A percentile compares a stretch with the other conserved stretches of the same genome.
These are phyloP conservation scores for Orthosia gracilis DNA, from an alignment of 2,888 invertebrate species.

Conservation along the genomic window DNA sequence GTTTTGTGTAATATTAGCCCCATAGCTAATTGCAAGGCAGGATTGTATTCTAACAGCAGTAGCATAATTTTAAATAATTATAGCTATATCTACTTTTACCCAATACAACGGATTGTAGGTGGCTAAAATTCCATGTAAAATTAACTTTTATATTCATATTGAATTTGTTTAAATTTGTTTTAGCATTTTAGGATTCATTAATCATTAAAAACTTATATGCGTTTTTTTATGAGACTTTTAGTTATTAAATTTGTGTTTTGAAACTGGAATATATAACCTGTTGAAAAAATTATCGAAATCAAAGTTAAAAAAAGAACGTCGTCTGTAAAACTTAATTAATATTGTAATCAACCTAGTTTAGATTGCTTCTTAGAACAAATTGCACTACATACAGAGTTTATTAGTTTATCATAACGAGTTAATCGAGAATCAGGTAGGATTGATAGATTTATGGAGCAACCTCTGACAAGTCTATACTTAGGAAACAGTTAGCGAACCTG, in stretches of 20 bases:
- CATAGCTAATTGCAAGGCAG: not conserved
- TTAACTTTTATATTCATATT: not conserved
- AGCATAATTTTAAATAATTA: not conserved
- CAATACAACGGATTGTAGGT: not conserved
- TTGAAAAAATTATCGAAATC: no score
- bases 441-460: constrained; percentile 41
- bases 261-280: not conserved
- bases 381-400: constrained; percentile 21
- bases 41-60: not conserved
- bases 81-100: not conserved
- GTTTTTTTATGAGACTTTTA: not conserved
- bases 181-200: not conserved
- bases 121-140: not conserved
- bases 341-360: constrained; percentile 11
- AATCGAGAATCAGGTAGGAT: constrained; percentile 22
- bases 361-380: constrained; percentile 16
- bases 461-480: constrained; percentile 25
- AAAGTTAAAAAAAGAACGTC: not conserved
- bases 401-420: constrained; percentile 42
- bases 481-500: constrained; percentile 24
- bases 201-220: no score
- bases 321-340: constrained; percentile 10
- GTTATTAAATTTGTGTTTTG: no score
- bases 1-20: not conserved
- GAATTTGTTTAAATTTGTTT: not conserved